Conservation (phyloP, 2,113 vertebrate genomes). For the Thamnaconus septentrionalis region DNA sequence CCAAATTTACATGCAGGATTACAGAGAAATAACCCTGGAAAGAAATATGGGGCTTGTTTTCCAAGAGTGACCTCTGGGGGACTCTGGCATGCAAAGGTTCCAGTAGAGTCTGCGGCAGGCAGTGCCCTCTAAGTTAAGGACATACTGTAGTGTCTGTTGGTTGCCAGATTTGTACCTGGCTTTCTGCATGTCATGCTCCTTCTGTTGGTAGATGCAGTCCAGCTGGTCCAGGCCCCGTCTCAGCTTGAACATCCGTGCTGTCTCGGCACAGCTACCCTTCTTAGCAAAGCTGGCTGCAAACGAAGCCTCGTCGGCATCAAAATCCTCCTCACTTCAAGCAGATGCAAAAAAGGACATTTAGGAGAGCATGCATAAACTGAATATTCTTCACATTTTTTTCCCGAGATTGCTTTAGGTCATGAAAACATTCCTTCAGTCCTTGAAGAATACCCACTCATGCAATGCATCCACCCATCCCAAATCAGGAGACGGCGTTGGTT, state of each 20-base stretch:
- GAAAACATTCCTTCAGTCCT: too few relatives aligned
- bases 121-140: conserved; percentile 12
- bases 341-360: conserved; percentile 27
- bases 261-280: conserved; percentile 44
- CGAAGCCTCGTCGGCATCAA: neutral
- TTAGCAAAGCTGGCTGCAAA: neutral
- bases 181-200: conserved; percentile 70
- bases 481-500: conserved; percentile 35
- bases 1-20: too few relatives aligned
- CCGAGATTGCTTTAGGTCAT: too few relatives aligned
- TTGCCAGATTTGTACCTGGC: conserved; percentile 74
- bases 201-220: conserved; percentile 65
- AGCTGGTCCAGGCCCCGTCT: conserved; percentile 72
- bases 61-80: too few relatives aligned
- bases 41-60: too few relatives aligned
- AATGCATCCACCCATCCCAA: conserved; percentile 60
- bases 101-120: neutral
- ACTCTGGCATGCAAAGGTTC: neutral
- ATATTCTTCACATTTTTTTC: too few relatives aligned
- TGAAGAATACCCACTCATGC: conserved; percentile 47
- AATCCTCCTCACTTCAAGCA: conserved; percentile 36
- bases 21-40: too few relatives aligned
- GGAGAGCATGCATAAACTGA: conserved; percentile 10
- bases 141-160: neutral
- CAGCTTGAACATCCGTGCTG: conserved; percentile 58